Evolutionary conservation across 30 jellyfish, hydroid and myxozoan species (phyloP).

Genomic region (Phacellophora camtschatica): DNA sequence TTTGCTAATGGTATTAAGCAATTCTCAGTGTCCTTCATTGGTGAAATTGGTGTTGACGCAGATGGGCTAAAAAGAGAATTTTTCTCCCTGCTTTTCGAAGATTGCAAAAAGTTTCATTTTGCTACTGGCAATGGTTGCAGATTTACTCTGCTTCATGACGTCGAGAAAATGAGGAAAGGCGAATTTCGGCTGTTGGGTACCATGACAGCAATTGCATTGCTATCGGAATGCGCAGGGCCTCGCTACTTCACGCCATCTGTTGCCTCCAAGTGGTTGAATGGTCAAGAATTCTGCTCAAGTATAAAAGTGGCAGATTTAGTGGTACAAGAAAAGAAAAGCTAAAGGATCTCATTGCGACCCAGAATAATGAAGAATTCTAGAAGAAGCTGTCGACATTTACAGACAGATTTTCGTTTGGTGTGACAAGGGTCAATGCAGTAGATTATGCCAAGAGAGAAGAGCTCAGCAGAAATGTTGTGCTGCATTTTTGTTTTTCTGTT

Average conservation of each 20-base stretch:
- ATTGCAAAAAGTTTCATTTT: constrained; percentile 4
- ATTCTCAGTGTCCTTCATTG: neutral
- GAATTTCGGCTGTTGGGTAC: constrained; percentile 5
- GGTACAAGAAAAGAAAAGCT: neutral
- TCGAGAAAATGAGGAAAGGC: neutral
- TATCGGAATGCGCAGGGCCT: constrained; percentile 49
- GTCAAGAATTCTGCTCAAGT: neutral
- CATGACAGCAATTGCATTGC: constrained; percentile 2
- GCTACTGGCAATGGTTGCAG: constrained; percentile 21
- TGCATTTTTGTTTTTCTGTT: neutral
- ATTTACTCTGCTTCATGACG: constrained; percentile 7
- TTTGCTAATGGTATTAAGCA: neutral
- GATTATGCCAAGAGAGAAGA: neutral
- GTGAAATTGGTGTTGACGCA: constrained; percentile 20
- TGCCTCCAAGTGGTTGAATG: constrained; percentile 27
- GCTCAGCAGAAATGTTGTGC: neutral
- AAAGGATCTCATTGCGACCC: neutral
- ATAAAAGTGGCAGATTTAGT: neutral
- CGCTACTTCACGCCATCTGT: constrained; percentile 33
- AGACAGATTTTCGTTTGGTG: constrained; percentile 4
- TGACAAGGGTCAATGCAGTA: neutral
- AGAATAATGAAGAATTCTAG: neutral
- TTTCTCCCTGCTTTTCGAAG: neutral
- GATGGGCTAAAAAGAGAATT: neutral
- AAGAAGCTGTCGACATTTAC: neutral